These are phyloP conservation scores for Cylloceria caligata DNA, from an alignment of 2,888 invertebrate species.

Conservation along the genomic window DNA sequence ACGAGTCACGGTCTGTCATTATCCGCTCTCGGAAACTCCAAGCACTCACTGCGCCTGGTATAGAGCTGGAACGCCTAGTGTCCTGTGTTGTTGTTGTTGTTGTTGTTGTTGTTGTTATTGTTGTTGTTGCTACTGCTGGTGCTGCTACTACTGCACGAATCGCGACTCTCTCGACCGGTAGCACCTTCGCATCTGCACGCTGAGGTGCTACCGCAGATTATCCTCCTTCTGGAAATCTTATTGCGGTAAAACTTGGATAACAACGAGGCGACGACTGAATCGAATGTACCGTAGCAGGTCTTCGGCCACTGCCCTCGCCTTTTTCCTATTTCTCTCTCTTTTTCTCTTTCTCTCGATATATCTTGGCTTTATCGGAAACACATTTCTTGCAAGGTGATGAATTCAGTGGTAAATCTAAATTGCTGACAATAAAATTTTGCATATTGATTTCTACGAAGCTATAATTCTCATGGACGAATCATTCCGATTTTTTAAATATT, in stretches of 20 bases:
- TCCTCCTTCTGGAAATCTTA: conserved; percentile 76
- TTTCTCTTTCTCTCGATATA: neutral
- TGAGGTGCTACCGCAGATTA: conserved; percentile 69
- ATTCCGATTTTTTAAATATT: neutral
- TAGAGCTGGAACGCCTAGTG: neutral
- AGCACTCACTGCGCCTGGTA: conserved; percentile 52
- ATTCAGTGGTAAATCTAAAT: neutral
- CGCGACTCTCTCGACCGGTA: neutral
- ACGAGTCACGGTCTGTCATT: conserved; percentile 83
- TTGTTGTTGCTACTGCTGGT: conserved; percentile 12
- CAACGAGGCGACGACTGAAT: conserved; percentile 76
- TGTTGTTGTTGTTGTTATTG: conserved; percentile 5
- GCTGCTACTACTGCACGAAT: neutral
- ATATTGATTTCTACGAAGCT: neutral
- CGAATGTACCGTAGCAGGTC: conserved; percentile 71
- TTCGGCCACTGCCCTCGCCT: conserved; percentile 68
- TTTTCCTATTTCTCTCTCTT: conserved; percentile 35
- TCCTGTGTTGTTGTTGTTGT: conserved; percentile 8
- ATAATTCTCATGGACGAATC: neutral
- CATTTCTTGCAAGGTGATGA: conserved; percentile 8
- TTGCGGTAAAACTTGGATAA: conserved; percentile 81
- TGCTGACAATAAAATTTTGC: neutral
- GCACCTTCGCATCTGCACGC: conserved; percentile 2
- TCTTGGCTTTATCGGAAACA: conserved; percentile 24
- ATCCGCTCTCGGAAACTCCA: conserved; percentile 79